phyloP scores from a whole-genome alignment of 2,797 vertebrate species.

The Tinamus major region DNA sequence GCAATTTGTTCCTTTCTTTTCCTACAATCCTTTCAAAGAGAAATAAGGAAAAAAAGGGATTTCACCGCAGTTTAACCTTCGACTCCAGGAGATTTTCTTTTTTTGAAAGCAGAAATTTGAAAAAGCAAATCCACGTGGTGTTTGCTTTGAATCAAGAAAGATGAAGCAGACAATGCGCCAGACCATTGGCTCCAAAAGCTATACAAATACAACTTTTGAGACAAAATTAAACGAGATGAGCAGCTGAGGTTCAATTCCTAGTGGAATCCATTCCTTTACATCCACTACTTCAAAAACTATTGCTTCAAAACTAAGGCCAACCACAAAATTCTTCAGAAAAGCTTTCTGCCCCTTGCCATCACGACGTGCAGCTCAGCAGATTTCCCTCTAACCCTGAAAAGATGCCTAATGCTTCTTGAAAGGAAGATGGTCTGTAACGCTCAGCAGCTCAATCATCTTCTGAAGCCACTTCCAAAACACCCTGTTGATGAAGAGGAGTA shows the following conservation, averaged over 20 bases:
- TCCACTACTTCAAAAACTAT: rapidly evolving
- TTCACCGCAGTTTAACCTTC: not conserved
- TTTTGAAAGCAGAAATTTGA: not conserved
- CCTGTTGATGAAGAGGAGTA: not conserved
- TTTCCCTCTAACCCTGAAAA: not conserved
- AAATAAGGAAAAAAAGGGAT: rapidly evolving
- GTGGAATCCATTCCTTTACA: rapidly evolving
- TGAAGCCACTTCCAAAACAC: not conserved
- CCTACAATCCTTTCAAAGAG: not conserved
- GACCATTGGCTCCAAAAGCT: not conserved
- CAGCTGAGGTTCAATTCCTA: not conserved
- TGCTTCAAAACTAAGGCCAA: rapidly evolving
- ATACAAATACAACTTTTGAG: not conserved
- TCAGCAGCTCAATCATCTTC: not conserved
- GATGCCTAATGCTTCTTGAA: not conserved
- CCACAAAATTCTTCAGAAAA: not conserved
- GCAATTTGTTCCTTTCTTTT: not conserved
- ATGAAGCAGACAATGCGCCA: rapidly evolving
- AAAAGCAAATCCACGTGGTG: not conserved
- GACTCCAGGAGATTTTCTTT: not conserved
- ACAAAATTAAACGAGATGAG: not conserved
- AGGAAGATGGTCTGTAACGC: not conserved
- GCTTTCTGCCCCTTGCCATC: not conserved
- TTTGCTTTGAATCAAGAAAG: not conserved
- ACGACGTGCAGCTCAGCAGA: not conserved